A percentile compares a stretch with the other conserved stretches of the same genome.
Evolutionary conservation across 2,113 vertebrate species (phyloP).

Genomic region (Misgurnus mizolepis): DNA sequence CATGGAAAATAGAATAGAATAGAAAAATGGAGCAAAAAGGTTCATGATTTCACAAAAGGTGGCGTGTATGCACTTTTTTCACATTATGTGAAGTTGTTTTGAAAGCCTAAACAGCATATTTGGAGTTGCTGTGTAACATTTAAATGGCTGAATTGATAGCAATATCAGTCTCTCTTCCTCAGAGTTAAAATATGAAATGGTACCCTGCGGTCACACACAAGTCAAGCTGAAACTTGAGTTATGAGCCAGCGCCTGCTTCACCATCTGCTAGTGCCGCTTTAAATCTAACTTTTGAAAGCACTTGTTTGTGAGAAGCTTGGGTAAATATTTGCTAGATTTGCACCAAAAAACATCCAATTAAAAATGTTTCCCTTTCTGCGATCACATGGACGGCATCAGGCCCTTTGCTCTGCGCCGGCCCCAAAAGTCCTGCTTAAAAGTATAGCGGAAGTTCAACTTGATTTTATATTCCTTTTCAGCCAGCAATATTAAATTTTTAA

Average conservation of each 20-base stretch:
- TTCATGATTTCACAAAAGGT: slow-evolving; percentile 32
- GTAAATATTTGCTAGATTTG: slow-evolving; percentile 51
- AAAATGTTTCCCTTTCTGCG: slow-evolving; percentile 36
- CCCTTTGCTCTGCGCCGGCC: slow-evolving; percentile 31
- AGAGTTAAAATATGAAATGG: not conserved
- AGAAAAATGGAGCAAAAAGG: slow-evolving; percentile 25
- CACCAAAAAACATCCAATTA: slow-evolving; percentile 46
- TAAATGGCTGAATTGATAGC: slow-evolving; percentile 53
- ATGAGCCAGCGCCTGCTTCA: slow-evolving; percentile 23
- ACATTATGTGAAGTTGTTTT: not conserved
- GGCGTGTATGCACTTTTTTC: not conserved
- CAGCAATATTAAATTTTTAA: slow-evolving; percentile 63
- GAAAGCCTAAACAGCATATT: not conserved
- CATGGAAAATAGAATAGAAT: not conserved
- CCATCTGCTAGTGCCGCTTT: slow-evolving; percentile 5
- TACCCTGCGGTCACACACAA: slow-evolving; percentile 22
- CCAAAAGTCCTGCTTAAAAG: slow-evolving; percentile 42
- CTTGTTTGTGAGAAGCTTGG: slow-evolving; percentile 44
- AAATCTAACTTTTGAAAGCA: slow-evolving; percentile 31
- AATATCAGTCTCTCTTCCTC: slow-evolving; percentile 5
- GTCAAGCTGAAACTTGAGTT: slow-evolving; percentile 27
- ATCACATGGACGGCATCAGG: slow-evolving; percentile 21
- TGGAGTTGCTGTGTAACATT: slow-evolving; percentile 48
- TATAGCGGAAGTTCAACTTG: slow-evolving; percentile 41
- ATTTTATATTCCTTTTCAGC: slow-evolving; percentile 60